Evolutionary conservation across 1,140 invertebrate species (phyloP).

Genomic region (Lordiphosa clarofinis): DNA sequence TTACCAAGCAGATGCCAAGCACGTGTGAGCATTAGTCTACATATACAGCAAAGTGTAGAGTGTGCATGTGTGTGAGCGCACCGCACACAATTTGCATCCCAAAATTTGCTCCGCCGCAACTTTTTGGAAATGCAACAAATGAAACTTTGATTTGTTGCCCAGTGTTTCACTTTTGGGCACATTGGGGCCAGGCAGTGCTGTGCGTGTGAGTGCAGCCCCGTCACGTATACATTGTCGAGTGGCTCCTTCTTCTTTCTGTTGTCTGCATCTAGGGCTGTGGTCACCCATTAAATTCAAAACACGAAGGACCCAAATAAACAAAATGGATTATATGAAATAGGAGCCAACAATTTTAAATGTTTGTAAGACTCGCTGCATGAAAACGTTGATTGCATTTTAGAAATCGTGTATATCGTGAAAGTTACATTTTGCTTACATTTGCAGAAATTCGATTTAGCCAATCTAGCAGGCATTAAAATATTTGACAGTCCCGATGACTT

Average conservation of each 20-base stretch:
- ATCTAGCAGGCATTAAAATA: no score
- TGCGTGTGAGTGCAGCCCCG: slow-evolving; percentile 17
- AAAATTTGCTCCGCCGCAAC: slow-evolving; percentile 40
- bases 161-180: slow-evolving; percentile 40
- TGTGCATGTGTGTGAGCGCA: slow-evolving; percentile 7
- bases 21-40: not conserved
- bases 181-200: slow-evolving; percentile 39
- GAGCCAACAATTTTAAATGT: not conserved
- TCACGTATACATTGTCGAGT: slow-evolving; percentile 41
- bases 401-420: no score
- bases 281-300: slow-evolving; percentile 27
- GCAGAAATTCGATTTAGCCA: no score
- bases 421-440: no score
- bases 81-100: slow-evolving; percentile 46
- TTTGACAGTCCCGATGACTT: no score
- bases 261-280: slow-evolving; percentile 10
- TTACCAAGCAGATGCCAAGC: slow-evolving; percentile 27
- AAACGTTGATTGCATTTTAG: no score
- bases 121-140: slow-evolving; percentile 54
- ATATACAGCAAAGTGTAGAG: not conserved
- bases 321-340: slow-evolving; percentile 24
- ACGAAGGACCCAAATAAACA: slow-evolving; percentile 11
- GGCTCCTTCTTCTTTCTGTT: slow-evolving; percentile 1
- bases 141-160: slow-evolving; percentile 57
- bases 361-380: no score